Evolutionary conservation across 2,113 vertebrate genomes (phyloP).

Genomic region (Gobius niger): DNA sequence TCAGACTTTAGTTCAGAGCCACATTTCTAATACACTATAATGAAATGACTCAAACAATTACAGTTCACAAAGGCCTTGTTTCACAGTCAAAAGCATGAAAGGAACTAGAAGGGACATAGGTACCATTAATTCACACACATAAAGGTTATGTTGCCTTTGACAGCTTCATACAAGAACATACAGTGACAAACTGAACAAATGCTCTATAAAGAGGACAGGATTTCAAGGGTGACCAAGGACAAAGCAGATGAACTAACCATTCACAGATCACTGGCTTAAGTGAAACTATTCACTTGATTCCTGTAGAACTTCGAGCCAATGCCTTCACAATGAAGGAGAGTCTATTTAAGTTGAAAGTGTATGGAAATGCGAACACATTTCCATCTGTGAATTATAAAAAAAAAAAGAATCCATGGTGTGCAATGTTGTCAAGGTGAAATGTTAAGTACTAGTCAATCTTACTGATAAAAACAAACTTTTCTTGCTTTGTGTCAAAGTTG

Average conservation of each 20-base stretch:
- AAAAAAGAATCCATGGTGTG: constrained; percentile 13
- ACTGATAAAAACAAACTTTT: not conserved
- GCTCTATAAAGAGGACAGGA: constrained; percentile 21
- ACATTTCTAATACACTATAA: constrained; percentile 26
- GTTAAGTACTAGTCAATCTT: constrained; percentile 22
- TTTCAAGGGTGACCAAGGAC: constrained; percentile 39
- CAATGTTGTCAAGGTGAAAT: constrained; percentile 36
- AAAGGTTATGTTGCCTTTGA: constrained; percentile 20
- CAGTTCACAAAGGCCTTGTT: constrained; percentile 29
- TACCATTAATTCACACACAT: constrained; percentile 30
- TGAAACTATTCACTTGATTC: constrained; percentile 42
- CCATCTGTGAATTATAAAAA: constrained; percentile 2
- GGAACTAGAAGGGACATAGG: constrained; percentile 18
- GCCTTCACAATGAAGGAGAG: constrained; percentile 5
- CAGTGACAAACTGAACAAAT: constrained; percentile 17
- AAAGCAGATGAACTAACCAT: constrained; percentile 26
- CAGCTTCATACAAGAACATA: constrained; percentile 20
- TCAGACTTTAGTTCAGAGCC: constrained; percentile 9
- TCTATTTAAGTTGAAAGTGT: constrained; percentile 21
- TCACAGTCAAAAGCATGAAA: constrained; percentile 26
- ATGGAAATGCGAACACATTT: constrained; percentile 21
- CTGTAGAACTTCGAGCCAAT: constrained; percentile 19
- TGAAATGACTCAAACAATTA: constrained; percentile 29
- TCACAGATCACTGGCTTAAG: constrained; percentile 21
- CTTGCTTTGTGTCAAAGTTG: not conserved